Evolutionary conservation across 2,113 vertebrate species (phyloP).

Genomic region (Cebus imitator): DNA sequence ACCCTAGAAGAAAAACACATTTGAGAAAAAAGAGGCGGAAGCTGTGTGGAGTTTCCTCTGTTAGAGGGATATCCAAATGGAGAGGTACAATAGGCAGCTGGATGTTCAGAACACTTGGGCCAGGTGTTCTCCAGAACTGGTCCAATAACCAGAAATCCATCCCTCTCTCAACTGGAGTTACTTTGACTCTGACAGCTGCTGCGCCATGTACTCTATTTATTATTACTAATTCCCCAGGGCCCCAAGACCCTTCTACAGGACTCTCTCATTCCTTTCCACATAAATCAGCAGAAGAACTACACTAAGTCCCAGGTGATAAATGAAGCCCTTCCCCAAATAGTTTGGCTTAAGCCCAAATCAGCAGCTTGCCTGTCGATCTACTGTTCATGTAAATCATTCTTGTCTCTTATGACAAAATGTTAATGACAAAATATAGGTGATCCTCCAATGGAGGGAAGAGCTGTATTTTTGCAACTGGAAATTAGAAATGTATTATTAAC

Average conservation of each 20-base stretch:
- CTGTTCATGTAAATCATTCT: slow-evolving; percentile 64
- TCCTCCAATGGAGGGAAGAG: slow-evolving; percentile 58
- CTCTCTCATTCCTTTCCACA: neutral
- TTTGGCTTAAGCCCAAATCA: slow-evolving; percentile 54
- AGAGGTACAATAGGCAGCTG: fast-evolving
- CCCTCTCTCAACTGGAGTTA: neutral
- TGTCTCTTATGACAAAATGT: slow-evolving; percentile 53
- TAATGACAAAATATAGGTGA: slow-evolving; percentile 64
- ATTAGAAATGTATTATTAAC: slow-evolving; percentile 87
- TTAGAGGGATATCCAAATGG: neutral
- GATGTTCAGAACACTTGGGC: neutral
- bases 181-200: neutral
- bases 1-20: neutral
- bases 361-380: slow-evolving; percentile 68
- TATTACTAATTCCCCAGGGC: neutral
- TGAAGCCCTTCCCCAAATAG: slow-evolving; percentile 62
- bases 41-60: neutral
- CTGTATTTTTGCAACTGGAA: slow-evolving; percentile 77
- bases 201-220: neutral
- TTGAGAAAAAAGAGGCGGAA: neutral
- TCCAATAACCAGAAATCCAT: neutral
- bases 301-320: slow-evolving; percentile 56
- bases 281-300: slow-evolving; percentile 47
- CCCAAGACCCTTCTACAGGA: neutral
- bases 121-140: neutral